Evolutionary conservation across 2,797 vertebrate genomes (phyloP).

Genomic region (Aulostomus chinensis): DNA sequence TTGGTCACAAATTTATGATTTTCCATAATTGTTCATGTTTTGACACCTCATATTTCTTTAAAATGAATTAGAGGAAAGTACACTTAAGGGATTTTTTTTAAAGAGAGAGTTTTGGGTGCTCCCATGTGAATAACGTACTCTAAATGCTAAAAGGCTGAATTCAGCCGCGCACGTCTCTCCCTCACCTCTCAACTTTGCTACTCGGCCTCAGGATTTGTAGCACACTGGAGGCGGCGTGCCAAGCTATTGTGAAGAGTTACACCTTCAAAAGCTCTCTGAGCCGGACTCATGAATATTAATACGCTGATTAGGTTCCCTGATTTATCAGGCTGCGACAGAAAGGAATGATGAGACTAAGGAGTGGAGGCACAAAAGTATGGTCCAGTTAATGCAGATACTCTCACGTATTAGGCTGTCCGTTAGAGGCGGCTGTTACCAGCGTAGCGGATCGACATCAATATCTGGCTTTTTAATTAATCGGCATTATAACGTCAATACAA

Average conservation of each 20-base stretch:
- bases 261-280: conserved; percentile 66
- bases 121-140: conserved; percentile 43
- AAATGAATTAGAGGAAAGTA: conserved; percentile 46
- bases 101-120: conserved; percentile 20
- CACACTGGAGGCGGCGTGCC: conserved; percentile 39
- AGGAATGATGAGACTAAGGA: conserved; percentile 67
- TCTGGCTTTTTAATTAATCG: too few relatives aligned
- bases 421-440: too few relatives aligned
- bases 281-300: conserved; percentile 81
- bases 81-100: background rate
- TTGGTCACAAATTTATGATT: conserved; percentile 78
- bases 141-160: conserved; percentile 58
- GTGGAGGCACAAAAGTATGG: conserved; percentile 52
- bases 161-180: conserved; percentile 2
- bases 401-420: conserved; percentile 41
- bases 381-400: conserved; percentile 48
- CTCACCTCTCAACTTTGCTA: conserved; percentile 53
- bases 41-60: conserved; percentile 73
- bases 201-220: conserved; percentile 59
- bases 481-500: too few relatives aligned
- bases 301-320: conserved; percentile 77
- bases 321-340: conserved; percentile 71
- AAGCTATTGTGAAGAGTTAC: conserved; percentile 78
- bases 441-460: too few relatives aligned
- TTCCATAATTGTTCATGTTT: conserved; percentile 77